Conservation (phyloP, 2,113 vertebrate species). For the Prunella fulvescens region DNA sequence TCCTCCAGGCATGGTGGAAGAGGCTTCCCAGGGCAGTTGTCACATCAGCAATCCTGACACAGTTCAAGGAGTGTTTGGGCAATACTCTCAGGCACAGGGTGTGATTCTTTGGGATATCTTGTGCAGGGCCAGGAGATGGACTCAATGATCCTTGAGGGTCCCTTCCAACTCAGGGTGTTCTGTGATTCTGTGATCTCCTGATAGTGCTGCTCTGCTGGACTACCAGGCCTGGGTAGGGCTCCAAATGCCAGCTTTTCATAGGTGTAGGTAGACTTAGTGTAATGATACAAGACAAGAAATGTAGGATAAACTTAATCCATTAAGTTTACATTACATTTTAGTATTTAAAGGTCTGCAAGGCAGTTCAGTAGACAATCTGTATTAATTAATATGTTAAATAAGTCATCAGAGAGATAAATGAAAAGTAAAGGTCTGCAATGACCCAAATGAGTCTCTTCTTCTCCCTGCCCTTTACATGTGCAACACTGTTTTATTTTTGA, state of each 20-base stretch:
- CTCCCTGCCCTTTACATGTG: slow-evolving; percentile 1
- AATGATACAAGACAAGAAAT: neutral
- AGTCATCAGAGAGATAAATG: slow-evolving; percentile 25
- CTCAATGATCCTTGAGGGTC: rapidly evolving
- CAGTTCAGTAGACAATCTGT: neutral
- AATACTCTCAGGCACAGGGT: neutral
- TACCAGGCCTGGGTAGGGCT: neutral
- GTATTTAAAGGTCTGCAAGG: too few relatives aligned
- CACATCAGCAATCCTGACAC: neutral
- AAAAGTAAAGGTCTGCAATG: slow-evolving; percentile 5
- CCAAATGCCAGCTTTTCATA: neutral
- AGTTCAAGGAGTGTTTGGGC: rapidly evolving
- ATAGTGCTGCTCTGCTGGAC: neutral
- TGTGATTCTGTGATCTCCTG: neutral
- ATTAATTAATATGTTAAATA: slow-evolving; percentile 38
- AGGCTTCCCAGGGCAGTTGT: neutral
- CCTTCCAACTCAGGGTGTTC: neutral
- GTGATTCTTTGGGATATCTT: neutral
- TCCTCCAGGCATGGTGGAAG: rapidly evolving
- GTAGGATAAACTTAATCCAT: too few relatives aligned
- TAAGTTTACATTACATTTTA: slow-evolving; percentile 6
- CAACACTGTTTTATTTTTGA: neutral
- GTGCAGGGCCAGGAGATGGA: too few relatives aligned
- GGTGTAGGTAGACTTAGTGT: neutral
- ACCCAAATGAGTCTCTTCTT: neutral